phyloP scores from a whole-genome alignment of 2,797 vertebrate species.

The Tangara arthus region DNA sequence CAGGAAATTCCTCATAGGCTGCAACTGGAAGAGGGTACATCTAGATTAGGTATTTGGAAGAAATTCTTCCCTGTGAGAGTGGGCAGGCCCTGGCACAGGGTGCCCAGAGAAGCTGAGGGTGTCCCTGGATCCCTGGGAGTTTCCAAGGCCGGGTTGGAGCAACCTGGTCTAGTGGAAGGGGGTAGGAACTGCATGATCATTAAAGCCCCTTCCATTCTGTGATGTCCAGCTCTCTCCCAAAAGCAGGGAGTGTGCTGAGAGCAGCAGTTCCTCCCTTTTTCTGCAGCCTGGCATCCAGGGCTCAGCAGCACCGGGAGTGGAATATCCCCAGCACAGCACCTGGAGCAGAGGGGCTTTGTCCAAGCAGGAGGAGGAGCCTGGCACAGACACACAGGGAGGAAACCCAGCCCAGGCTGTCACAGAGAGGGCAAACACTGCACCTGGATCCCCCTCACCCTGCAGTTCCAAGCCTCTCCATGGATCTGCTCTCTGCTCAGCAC shows the following conservation, averaged over 20 bases:
- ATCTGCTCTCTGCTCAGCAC: not conserved
- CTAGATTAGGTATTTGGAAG: not conserved
- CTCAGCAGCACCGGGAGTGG: accelerated
- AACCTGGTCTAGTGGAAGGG: not conserved
- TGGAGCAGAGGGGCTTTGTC: not conserved
- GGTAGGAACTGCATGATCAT: not conserved
- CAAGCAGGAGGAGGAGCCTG: not conserved
- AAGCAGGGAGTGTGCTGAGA: not conserved
- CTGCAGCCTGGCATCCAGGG: not conserved
- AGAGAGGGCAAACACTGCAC: not conserved
- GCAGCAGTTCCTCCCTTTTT: not conserved
- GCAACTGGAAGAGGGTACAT: not conserved
- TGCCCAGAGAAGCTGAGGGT: not conserved
- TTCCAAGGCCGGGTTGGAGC: not conserved
- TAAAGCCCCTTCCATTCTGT: not conserved
- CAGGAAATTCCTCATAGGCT: not conserved
- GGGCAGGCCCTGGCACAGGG: not conserved
- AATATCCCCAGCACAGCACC: not conserved
- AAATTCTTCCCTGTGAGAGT: not conserved
- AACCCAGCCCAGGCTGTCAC: not conserved
- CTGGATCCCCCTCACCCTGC: not conserved
- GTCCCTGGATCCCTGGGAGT: not conserved
- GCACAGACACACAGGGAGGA: not conserved
- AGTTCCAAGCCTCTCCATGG: not conserved
- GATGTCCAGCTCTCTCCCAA: not conserved